phyloP scores from a whole-genome alignment of 2,113 vertebrate species.

The Riparia riparia region DNA sequence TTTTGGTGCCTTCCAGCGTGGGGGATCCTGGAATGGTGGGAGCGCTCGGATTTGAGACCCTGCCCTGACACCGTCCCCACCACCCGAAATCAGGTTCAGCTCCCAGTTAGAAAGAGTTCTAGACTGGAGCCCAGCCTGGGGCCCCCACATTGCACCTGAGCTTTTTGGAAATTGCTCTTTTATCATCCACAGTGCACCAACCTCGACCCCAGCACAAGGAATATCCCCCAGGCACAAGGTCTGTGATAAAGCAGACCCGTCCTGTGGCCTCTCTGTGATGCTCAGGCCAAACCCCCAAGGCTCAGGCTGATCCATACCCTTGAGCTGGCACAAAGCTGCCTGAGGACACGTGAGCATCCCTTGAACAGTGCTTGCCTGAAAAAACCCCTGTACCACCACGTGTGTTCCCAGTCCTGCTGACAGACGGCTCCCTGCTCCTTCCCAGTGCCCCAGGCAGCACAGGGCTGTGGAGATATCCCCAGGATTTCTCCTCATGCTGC shows the following conservation, averaged over 20 bases:
- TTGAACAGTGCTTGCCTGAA: background rate
- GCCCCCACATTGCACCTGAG: background rate
- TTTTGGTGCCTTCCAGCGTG: background rate
- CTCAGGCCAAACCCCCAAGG: background rate
- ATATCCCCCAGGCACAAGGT: background rate
- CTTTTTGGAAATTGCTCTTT: background rate
- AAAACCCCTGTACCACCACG: accelerated
- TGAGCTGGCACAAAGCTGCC: background rate
- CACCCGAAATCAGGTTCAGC: background rate
- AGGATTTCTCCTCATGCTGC: background rate
- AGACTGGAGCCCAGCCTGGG: background rate
- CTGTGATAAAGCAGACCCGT: background rate
- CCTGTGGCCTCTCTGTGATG: background rate
- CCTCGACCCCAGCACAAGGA: background rate
- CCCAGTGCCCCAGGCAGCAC: background rate
- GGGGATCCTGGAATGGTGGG: background rate
- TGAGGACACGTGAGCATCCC: background rate
- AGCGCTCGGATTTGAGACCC: background rate
- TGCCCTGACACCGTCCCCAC: background rate
- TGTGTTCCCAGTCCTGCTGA: accelerated
- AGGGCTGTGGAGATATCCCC: background rate
- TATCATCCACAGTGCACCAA: too few species aligned
- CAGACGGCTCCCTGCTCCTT: background rate
- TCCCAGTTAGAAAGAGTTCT: background rate
- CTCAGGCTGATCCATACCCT: background rate